Base-by-base conservation (phyloP, 2,113 vertebrate genomes). In the Myotis brandtii region DNA sequence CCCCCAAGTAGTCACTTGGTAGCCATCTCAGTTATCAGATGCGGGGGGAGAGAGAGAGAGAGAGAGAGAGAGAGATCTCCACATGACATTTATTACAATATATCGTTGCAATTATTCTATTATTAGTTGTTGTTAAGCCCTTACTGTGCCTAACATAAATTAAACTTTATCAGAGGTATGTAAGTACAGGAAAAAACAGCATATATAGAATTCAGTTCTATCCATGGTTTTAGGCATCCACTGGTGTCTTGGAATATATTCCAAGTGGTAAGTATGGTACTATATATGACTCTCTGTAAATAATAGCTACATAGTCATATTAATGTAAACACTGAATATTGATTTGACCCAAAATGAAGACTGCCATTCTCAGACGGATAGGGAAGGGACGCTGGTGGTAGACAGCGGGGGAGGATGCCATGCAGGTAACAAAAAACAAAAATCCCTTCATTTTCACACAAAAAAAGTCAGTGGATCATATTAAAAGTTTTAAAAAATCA, bases 311-410 rank as follows among this genome's bases (percentile, higher is more conserved):
- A 34, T 3, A 43, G 46, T 54, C 64, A 56, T n/a, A 59, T 70
- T 56, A 66, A 87, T 23, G n/a, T 34, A 90, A 88, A 81, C 56
- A 69, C 1, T 62, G 59, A 85, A 17, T 54, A 76, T 5, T 80
- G 93, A 92, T 17, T 54, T 62, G 64, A 79, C 48, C 46, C 54
- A 34, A 91, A 85, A 91, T 48, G 86, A 92, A 89, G 85, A 69
- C 76, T 89, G 82, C 76, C 27, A 59, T 32, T 85, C 72, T 67
- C 86, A 37, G 25, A 52, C 52, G 34, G 20, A 4, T 1, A 8
- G 16, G 25, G 21, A 37, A 62, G 27, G 13, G 8, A n/a, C 34
- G 69, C 11, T 54, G 72, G 77, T 9, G 46, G 27, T 23, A 43
- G 34, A 7, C 17, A 20, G 34, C 32, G 13, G 69, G 16, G 3